Conservation (phyloP, 2,113 vertebrate species). For the Nothocercus julius region DNA sequence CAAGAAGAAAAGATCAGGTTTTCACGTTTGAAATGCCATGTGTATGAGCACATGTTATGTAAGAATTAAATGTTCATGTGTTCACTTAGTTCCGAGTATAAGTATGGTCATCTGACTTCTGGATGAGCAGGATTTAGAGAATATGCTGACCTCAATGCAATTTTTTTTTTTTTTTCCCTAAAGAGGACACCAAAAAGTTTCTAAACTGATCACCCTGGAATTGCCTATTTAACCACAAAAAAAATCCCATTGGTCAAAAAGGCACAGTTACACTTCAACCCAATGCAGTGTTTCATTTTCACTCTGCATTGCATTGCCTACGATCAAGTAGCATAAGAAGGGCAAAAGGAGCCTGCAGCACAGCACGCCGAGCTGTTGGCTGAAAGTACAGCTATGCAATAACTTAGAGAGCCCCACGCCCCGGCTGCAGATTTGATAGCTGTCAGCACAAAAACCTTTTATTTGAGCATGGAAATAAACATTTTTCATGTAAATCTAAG, state of each 20-base stretch:
- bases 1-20: background rate
- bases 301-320: background rate
- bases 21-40: background rate
- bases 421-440: background rate
- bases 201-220: background rate
- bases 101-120: background rate
- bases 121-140: background rate
- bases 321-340: background rate
- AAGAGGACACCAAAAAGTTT: background rate
- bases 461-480: background rate
- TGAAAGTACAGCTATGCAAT: accelerated
- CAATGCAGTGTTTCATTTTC: background rate
- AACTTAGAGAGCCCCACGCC: background rate
- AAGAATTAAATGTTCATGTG: background rate
- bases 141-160: background rate
- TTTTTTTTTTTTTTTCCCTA: background rate
- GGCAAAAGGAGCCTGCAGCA: background rate
- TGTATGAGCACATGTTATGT: background rate
- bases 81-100: background rate
- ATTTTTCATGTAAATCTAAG: background rate
- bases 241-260: background rate
- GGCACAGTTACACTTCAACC: accelerated
- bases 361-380: background rate
- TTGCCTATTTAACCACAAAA: background rate
- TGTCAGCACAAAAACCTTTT: background rate